A percentile compares a stretch with the other conserved stretches of the same genome.
Evolutionary conservation across 1,140 invertebrate species (phyloP).

Genomic region (Cyphomyrmex costatus): DNA sequence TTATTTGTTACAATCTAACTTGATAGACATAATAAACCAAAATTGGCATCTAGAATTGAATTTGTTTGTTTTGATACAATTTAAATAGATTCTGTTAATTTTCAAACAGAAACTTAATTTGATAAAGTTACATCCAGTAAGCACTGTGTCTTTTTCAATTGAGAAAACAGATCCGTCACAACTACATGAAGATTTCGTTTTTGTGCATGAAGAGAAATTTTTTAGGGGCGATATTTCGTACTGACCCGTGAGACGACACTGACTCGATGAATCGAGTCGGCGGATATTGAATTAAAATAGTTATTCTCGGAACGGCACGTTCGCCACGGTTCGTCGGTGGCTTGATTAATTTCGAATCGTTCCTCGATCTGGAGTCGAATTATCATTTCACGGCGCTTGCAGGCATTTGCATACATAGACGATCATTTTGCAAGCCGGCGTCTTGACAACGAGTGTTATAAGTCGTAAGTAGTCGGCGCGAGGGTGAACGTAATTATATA

Average conservation of each 20-base stretch:
- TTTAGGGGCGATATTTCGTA: slow-evolving; percentile 47
- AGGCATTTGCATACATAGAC: slow-evolving; percentile 53
- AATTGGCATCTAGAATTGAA: neutral
- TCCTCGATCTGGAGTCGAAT: slow-evolving; percentile 64
- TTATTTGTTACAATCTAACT: neutral
- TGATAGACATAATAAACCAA: neutral
- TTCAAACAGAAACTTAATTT: neutral
- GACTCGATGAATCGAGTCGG: slow-evolving; percentile 54
- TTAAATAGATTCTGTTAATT: neutral
- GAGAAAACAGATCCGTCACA: neutral
- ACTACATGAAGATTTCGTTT: slow-evolving; percentile 37
- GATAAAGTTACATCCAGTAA: neutral
- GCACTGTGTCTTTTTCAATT: slow-evolving; percentile 33
- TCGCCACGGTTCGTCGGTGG: slow-evolving; percentile 59
- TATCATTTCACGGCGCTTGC: slow-evolving; percentile 61
- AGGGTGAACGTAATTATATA: neutral
- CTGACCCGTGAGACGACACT: slow-evolving; percentile 47
- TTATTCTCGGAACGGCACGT: slow-evolving; percentile 59
- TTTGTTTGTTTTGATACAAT: neutral
- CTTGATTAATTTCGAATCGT: slow-evolving; percentile 67
- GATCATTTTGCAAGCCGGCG: slow-evolving; percentile 47
- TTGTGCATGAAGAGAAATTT: slow-evolving; percentile 47
- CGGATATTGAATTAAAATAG: slow-evolving; percentile 72
- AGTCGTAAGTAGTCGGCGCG: neutral
- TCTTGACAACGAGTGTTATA: slow-evolving; percentile 15